These are phyloP conservation scores for Drosophila seclusa DNA, from an alignment of 2,888 invertebrate genomes.

Conservation along the genomic window DNA sequence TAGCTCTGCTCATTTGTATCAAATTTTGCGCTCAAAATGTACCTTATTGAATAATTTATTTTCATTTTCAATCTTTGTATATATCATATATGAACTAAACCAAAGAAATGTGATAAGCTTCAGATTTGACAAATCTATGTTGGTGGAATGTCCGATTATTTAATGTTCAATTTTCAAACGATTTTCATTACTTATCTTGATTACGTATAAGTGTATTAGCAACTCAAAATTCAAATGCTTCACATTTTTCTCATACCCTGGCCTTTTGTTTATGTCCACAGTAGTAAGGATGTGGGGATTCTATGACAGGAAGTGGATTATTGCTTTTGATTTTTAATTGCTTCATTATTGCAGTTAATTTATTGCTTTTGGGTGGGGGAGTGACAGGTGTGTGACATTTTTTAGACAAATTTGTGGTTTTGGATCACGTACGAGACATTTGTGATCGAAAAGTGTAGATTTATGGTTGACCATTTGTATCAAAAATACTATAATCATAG, in stretches of 20 bases:
- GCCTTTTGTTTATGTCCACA: neutral
- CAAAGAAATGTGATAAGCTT: neutral
- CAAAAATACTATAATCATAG: too few relatives aligned
- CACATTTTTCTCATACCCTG: too few relatives aligned
- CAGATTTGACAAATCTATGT: neutral
- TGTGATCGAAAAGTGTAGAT: neutral
- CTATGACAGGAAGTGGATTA: neutral
- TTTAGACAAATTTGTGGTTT: neutral
- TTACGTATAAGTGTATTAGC: neutral
- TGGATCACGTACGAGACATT: neutral
- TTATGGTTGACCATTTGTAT: neutral
- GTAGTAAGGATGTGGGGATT: neutral
- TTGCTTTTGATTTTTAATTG: neutral
- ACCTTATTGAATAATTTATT: neutral
- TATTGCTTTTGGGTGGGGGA: neutral
- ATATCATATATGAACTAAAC: neutral
- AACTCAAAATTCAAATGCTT: neutral
- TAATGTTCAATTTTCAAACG: neutral
- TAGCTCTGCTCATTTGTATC: slow-evolving; percentile 1
- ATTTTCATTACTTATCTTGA: neutral
- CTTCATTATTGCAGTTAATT: neutral
- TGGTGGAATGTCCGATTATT: neutral
- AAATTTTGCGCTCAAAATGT: neutral
- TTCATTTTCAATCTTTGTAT: neutral
- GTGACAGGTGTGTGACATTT: neutral